Base-by-base conservation (phyloP, 64 coral and sea anemone genomes). In the Dendrophyllia cribrosa region DNA sequence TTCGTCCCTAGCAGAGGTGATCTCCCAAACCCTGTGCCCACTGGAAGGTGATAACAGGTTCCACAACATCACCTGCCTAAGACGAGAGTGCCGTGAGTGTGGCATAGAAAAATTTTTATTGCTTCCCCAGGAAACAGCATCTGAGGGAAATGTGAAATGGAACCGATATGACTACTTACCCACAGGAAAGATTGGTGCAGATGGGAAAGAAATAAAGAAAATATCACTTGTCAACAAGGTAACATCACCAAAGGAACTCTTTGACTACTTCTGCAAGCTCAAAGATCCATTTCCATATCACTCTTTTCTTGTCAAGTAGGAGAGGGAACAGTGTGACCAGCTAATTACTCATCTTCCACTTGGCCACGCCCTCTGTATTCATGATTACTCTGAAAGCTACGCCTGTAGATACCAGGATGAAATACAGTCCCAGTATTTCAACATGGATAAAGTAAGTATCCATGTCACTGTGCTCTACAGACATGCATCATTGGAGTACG, bases 361-460 rank as follows among this genome's bases (percentile, higher is more conserved):
- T 20, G 51, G 43, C 58, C 22, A 93, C 7, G 85, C 67, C 0
- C 1, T 81, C 0, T 88, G 83, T 63, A 22, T 93, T 2, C 84
- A 87, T 77, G 74, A 93, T 48, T 93, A 93, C 17, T 93, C 83
- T 20, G 84, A 88, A 24, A 49, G 83, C 15, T 86, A 86, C 21
- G 43, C 65, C 1, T 89, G 72, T 20, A 21, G 56, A 48, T 74
- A 26, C 0, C 87, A 89, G 26, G 86, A 88, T 72, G 20, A 89
- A 58, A 89, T 89, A 47, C 87, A 89, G 17, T 89, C 87, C 12
- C 5, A 58, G 16, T 89, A 77, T 20, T 89, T 76, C 62, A 52
- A 59, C 10, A 21, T 21, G 9, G 44, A 23, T 1, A 51, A 89
- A 67, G 73, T 78, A 0, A 76, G 71, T 22, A 44, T 89, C 13